Base-by-base conservation (phyloP, 35 echinoderm and acorn worm species). In the Acanthaster planci region DNA sequence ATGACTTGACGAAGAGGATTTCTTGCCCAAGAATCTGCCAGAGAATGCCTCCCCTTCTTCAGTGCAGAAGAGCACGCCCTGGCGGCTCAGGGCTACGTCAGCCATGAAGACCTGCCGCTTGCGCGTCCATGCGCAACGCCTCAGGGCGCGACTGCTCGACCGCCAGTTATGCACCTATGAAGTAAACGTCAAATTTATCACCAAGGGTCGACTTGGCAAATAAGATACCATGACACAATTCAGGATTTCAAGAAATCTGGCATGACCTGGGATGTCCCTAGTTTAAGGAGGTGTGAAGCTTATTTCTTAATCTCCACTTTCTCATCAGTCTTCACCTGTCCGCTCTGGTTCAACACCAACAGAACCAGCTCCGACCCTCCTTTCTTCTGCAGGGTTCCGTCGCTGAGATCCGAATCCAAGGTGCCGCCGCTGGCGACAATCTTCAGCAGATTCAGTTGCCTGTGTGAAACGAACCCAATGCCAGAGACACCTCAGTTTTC, bases 31-130 rank as follows among this genome's bases (percentile, higher is more conserved):
- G 22, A 93, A 92, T 37, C 81, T 86, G 14, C 88, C 92, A 3
- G 38, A 37, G 34, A 97, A 98, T 1, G 87, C 95, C 68, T 93
- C 88, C 12, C 95, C 91, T 47, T 98, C 90, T 40, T 83, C 51
- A 0, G 95, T 98, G 8, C 67, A 75, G 26, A 93, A 79, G n/a
- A 94, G 29, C 55, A 98, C 64, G 7, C 84, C 88, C 39, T 98
- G 91, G 55, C 85, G 72, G 77, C 81, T 98, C 58, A 98, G 84
- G n/a, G 88, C 80, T 2, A 98, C 38, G 52, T 94, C 92, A 0
- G 59, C 18, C 21, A 94, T 88, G 40, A 91, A 91, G 31, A 99
- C 36, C 81, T 91, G 96, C 1, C 96, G 52, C 31, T 85, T 93
- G 47, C 89, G 87, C 80, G 84, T 94, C 82, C 82, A 91, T 2